Evolutionary conservation across 1,140 invertebrate species (phyloP), one percentile per base, ranked within the genome.

Genomic region (Carposina sasakii): DNA sequence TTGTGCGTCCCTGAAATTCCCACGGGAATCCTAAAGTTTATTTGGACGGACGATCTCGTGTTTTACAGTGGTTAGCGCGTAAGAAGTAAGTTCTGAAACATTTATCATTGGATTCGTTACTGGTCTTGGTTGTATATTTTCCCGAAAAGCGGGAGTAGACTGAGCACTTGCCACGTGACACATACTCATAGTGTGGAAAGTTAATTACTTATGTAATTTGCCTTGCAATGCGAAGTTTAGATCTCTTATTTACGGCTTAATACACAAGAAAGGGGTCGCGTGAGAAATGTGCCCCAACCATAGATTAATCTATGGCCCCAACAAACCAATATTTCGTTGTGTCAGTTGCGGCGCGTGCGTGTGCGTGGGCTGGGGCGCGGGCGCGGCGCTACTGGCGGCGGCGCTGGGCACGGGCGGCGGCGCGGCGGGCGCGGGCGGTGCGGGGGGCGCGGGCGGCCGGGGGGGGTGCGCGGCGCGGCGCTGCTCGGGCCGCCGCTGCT

Each of bases 401-500:
- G 52, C 60, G 48, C 57, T 62, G 37, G 63, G 64, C 10, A 28
- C 30, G 42, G 62, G 67, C 30, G 56, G 53, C 37, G 61, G 57
- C 16, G 67, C 59, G 44, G 53, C 59, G n/a, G 20, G 60, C 26
- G 52, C 37, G 13, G 52, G 46, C 30, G 58, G 52, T 36, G 49
- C 59, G 49, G 51, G 43, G 36, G 24, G 22, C 24, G 43, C 24
- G n/a, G 40, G 40, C 53, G 36, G 26, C 36, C 24, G 15, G 26
- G 41, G 24, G 13, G 39, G 6, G 40, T 40, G 41, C 41, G 49
- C n/a, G 54, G 49, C 1, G 39, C 56, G 41, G 37, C 63, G 57
- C 55, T 67, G 60, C 60, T 67, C 53, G 63, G 61, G 48, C 60
- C 62, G 54, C 55, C 63, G 48, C 53, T 63, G 50, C 42, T 52